phyloP scores from a whole-genome alignment of 2,888 invertebrate genomes.

The Rutpela maculata region DNA sequence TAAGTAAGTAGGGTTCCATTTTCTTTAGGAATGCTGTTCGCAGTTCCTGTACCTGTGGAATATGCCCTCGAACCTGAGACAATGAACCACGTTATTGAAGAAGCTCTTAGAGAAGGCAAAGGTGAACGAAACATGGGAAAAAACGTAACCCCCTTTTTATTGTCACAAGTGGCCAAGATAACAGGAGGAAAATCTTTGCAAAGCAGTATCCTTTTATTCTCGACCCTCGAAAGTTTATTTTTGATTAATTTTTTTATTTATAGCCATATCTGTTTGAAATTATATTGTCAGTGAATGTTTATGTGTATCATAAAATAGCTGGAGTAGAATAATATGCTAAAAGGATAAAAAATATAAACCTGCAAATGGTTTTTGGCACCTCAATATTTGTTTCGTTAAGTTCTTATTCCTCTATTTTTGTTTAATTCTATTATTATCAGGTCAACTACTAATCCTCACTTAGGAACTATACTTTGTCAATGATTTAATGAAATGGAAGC shows the following conservation, averaged over 20 bases:
- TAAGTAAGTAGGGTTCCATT: no score
- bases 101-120: conserved; percentile 81
- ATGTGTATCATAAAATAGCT: background rate
- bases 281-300: background rate
- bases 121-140: conserved; percentile 81
- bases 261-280: background rate
- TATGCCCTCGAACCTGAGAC: conserved; percentile 78
- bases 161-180: conserved; percentile 85
- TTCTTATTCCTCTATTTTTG: no score
- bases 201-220: conserved; percentile 85
- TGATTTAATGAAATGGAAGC: conserved; percentile 14
- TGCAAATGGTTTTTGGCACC: no score
- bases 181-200: conserved; percentile 88
- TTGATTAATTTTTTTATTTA: background rate
- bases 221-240: background rate
- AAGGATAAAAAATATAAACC: no score
- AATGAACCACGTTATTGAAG: conserved; percentile 83
- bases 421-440: no score
- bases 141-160: conserved; percentile 93
- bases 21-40: conserved; percentile 81
- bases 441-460: no score
- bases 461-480: no score
- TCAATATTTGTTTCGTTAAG: no score
- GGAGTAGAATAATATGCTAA: no score
- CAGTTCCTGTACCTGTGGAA: conserved; percentile 91